Percentiles rank a stretch among this genome's conserved stretches.
These are phyloP conservation scores for Muricea muricata DNA, from an alignment of 92 coral and sea anemone species.

Conservation along the genomic window DNA sequence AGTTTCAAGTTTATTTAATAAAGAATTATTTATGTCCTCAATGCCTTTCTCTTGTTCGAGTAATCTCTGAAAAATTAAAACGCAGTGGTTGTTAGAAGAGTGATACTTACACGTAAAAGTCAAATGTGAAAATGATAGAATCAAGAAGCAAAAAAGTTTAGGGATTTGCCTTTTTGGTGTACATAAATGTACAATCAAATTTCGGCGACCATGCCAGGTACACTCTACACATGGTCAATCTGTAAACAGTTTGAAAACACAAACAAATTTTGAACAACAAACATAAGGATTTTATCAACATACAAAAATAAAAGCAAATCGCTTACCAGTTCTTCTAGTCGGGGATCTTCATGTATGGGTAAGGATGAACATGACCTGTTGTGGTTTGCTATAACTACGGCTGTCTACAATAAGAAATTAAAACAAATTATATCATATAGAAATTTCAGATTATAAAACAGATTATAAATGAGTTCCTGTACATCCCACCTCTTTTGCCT, in stretches of 20 bases:
- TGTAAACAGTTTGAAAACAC: constrained; percentile 37
- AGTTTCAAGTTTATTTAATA: constrained; percentile 40
- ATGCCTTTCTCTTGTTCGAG: not conserved
- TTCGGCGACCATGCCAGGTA: constrained; percentile 27
- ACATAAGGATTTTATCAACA: not conserved
- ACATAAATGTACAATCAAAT: not conserved
- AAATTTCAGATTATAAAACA: no score
- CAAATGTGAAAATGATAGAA: no score
- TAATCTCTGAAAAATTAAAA: constrained; percentile 7
- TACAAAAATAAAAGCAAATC: not conserved
- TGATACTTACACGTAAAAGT: no score
- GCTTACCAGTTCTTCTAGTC: constrained; percentile 40
- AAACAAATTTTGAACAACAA: not conserved
- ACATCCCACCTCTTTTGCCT: constrained; percentile 48
- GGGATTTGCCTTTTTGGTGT: constrained; percentile 11
- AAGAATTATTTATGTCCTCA: constrained; percentile 7
- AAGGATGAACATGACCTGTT: constrained; percentile 38
- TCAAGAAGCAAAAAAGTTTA: constrained; percentile 7
- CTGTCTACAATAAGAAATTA: constrained; percentile 10
- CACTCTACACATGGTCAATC: constrained; percentile 30
- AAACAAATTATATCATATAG: not conserved
- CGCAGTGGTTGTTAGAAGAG: no score
- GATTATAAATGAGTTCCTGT: no score
- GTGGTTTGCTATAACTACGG: constrained; percentile 38
- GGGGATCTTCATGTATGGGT: constrained; percentile 35